Base-by-base conservation (phyloP, 2,888 invertebrate genomes). In the Drosophila birchii region DNA sequence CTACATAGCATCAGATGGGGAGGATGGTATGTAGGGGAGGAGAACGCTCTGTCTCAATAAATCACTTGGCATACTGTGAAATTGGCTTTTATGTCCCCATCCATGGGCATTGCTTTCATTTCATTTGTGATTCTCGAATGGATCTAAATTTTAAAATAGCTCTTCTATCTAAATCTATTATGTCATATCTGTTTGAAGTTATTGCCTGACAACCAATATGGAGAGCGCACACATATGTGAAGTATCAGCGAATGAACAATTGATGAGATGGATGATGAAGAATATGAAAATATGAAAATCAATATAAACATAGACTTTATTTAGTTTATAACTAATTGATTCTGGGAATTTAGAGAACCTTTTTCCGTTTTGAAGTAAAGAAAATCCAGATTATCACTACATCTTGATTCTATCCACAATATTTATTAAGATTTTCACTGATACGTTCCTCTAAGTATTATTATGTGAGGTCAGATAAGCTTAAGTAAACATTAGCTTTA, bases 61-160 rank as follows among this genome's bases (percentile, higher is more conserved):
- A 72, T 72, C 72, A 72, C 71, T 64, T 72, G 71, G 53, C 79
- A 67, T 53, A 61, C 74, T 76, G 64, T 69, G 59, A 69, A 69
- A 60, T 74, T 75, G 75, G 75, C 69, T 70, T 75, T 76, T 75
- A 63, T 74, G 75, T 64, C 49, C 69, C 62, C 74, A 75, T 70
- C 53, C 66, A 67, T 62, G 38, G 41, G 61, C 43, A 55, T 39
- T 60, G 73, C 71, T 34, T 72, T 62, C 62, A 72, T 70, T 70
- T 56, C 57, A 72, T 62, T 72, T 72, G 62, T 63, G 62, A 73
- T 71, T 73, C 66, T 73, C 20, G 54, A 58, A 58, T 49, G 55
- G 58, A 71, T 58, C 71, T 71, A 59, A 64, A 70, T 68, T 68
- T 70, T 68, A 68, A 71, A 71, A 64, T 54, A 58, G 36, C 64